Evolutionary conservation across 2,888 invertebrate species (phyloP).

Genomic region (Mythimna lalbum): DNA sequence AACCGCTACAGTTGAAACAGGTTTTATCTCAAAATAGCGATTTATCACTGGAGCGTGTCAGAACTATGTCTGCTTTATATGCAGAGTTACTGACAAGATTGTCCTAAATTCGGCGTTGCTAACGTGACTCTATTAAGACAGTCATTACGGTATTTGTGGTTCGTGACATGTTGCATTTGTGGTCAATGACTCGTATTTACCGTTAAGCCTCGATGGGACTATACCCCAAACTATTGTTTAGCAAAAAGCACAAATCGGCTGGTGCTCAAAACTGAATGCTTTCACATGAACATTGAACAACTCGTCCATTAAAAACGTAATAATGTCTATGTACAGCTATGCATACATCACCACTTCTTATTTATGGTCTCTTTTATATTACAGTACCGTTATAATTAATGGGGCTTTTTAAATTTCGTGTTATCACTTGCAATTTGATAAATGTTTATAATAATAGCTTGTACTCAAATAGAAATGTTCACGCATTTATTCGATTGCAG

Average conservation of each 20-base stretch:
- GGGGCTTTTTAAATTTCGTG: slow-evolving; percentile 27
- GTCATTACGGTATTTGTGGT: slow-evolving; percentile 79
- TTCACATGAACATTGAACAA: slow-evolving; percentile 28
- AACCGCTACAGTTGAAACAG: slow-evolving; percentile 24
- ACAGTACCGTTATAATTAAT: slow-evolving; percentile 42
- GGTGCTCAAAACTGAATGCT: slow-evolving; percentile 43
- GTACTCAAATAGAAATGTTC: slow-evolving; percentile 28
- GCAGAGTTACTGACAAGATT: slow-evolving; percentile 56
- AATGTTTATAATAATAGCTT: slow-evolving; percentile 18
- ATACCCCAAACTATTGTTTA: slow-evolving; percentile 70
- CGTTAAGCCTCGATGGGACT: slow-evolving; percentile 73
- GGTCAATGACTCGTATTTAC: slow-evolving; percentile 84
- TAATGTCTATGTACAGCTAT: slow-evolving; percentile 30
- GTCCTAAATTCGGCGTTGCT: slow-evolving; percentile 74
- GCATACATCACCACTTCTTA: slow-evolving; percentile 36
- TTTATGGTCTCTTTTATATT: slow-evolving; percentile 44
- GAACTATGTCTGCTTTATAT: slow-evolving; percentile 47
- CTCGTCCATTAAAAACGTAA: slow-evolving; percentile 26
- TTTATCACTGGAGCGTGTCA: slow-evolving; percentile 29
- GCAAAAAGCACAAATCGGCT: slow-evolving; percentile 57
- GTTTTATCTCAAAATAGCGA: slow-evolving; percentile 36
- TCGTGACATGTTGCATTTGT: slow-evolving; percentile 77
- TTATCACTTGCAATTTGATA: slow-evolving; percentile 41
- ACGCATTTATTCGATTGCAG: slow-evolving; percentile 17
- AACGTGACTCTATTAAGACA: slow-evolving; percentile 74